Evolutionary conservation across 2,888 invertebrate species (phyloP), one percentile per base, ranked within the genome.

Genomic region (Dastarcus helophoroides): DNA sequence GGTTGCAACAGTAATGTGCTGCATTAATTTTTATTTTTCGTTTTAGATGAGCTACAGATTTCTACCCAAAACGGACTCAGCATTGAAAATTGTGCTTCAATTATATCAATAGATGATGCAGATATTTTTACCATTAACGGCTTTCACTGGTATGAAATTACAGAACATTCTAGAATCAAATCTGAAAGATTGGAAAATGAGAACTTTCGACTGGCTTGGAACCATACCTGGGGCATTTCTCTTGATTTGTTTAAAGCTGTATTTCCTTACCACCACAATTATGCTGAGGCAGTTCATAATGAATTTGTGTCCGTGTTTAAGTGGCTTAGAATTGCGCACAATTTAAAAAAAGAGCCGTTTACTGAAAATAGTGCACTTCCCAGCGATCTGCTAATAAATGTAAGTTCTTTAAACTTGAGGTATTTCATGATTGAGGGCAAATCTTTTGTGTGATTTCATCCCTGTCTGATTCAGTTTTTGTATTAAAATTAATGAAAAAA

Each of bases 251-350:
- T 78, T 17, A 75, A 80, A 52, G 76, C 68, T 44, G 71, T 76
- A 41, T 91, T 90, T 53, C 91, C 91, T 0, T 82, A 89, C 60
- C 78, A 84, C 48, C 90, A 90, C 51, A 73, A 82, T 30, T 91
- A 85, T 54, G 83, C 88, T 9, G 82, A 84, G 37, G 85, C 89
- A 0, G 77, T 89, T 35, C 86, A 86, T 53, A 85, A 86, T 41
- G 85, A 90, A 52, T 76, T 88, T 36, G 73, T 94, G n/a, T 85
- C 88, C 2, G 69, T 90, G 15, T 76, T 85, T 51, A 97, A 94
- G 57, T 98, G 97, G 97, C 60, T 95, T 31, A 93, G 91, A 58
- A 62, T 81, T 36, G 71, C 90, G 7, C 93, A 94, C 55, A 71
- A 69, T 23, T 61, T 71, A 26, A 68, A 74, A 53, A 79, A 76